Evolutionary conservation across 2,888 invertebrate genomes (phyloP).

Genomic region (Cataglyphis cursor): DNA sequence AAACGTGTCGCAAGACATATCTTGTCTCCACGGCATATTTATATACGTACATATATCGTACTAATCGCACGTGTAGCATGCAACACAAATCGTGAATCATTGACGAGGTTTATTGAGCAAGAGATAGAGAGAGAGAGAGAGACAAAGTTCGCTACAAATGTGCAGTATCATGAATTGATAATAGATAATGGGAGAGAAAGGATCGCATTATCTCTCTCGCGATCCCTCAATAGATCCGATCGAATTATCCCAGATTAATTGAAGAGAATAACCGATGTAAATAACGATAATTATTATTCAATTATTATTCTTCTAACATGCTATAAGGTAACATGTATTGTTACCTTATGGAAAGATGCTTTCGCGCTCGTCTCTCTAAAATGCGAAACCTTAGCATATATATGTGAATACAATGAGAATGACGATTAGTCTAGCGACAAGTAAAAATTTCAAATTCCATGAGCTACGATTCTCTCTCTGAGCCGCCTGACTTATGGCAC

Average conservation of each 20-base stretch:
- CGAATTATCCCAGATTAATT: conserved; percentile 81
- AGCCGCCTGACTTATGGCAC: conserved; percentile 70
- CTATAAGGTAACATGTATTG: conserved; percentile 35
- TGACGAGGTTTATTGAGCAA: conserved; percentile 71
- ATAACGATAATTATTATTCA: conserved; percentile 73
- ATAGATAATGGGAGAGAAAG: conserved; percentile 77
- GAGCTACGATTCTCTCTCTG: conserved; percentile 73
- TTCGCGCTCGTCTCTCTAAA: conserved; percentile 44
- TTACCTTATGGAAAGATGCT: conserved; percentile 53
- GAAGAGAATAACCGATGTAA: conserved; percentile 72
- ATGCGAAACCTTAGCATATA: no score
- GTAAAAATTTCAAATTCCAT: conserved; percentile 66
- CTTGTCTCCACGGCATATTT: conserved; percentile 12
- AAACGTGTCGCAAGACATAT: conserved; percentile 67
- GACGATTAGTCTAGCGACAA: conserved; percentile 51
- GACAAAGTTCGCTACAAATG: conserved; percentile 65
- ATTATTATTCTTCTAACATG: conserved; percentile 65
- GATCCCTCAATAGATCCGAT: conserved; percentile 71
- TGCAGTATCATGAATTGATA: conserved; percentile 74
- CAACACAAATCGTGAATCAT: conserved; percentile 80
- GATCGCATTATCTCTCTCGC: conserved; percentile 77
- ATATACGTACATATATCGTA: conserved; percentile 57
- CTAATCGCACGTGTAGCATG: conserved; percentile 78
- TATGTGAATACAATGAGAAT: conserved; percentile 53
- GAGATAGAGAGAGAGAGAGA: conserved; percentile 47